Conservation (phyloP, 2,113 vertebrate species). For the Climacteris rufus region DNA sequence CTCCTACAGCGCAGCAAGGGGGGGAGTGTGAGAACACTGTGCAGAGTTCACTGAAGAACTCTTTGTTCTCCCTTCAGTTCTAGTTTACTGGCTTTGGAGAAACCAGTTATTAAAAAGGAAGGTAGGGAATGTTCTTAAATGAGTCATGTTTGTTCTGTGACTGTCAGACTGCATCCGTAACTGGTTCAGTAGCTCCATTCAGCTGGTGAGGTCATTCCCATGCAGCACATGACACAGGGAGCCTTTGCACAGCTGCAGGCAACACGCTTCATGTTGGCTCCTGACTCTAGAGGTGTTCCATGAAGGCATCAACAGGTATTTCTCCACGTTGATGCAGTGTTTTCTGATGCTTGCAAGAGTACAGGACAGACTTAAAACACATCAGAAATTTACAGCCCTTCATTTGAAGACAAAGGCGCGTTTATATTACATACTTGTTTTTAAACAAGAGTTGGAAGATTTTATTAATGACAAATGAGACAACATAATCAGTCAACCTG, state of each 20-base stretch:
- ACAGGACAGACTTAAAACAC: not conserved
- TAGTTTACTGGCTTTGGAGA: slow-evolving; percentile 26
- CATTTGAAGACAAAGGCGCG: not conserved
- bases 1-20: not conserved
- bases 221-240: not conserved
- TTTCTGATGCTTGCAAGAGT: not conserved
- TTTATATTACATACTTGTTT: not conserved
- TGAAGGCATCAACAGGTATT: not conserved
- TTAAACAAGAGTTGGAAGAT: not conserved
- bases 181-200: slow-evolving; percentile 42
- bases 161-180: slow-evolving; percentile 13
- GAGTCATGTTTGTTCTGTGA: slow-evolving; percentile 46
- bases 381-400: not conserved
- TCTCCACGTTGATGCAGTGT: not conserved
- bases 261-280: not conserved
- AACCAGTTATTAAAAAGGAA: slow-evolving; percentile 39
- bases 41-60: not conserved
- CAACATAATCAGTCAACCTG: not conserved
- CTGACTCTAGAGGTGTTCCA: not conserved
- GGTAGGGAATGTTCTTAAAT: slow-evolving; percentile 37
- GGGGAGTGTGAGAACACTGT: not conserved
- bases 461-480: not conserved
- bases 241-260: slow-evolving; percentile 24
- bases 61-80: not conserved
- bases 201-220: slow-evolving; percentile 2